Conservation (phyloP, 1,140 invertebrate species). For the Dysdera silvatica region DNA sequence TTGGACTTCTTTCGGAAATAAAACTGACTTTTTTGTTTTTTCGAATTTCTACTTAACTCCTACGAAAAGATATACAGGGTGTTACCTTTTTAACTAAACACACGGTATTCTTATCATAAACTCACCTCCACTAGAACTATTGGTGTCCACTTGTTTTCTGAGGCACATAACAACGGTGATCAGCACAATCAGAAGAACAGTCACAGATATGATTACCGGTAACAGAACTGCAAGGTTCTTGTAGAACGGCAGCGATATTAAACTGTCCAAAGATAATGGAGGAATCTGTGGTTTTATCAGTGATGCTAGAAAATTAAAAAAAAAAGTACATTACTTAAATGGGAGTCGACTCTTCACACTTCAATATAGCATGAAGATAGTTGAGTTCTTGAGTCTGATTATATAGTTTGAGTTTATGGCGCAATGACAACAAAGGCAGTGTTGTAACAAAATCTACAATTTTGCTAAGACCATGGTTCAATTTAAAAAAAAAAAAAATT, state of each 20-base stretch:
- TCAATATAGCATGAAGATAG: too few relatives aligned
- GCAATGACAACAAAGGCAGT: too few relatives aligned
- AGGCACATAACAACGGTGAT: constrained; percentile 28
- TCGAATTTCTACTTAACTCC: too few relatives aligned
- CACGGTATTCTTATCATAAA: not conserved
- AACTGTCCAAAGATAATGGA: not conserved
- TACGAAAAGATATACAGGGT: too few relatives aligned
- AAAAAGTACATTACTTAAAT: not conserved
- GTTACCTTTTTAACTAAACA: not conserved
- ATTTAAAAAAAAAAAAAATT: too few relatives aligned
- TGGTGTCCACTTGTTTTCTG: constrained; percentile 17
- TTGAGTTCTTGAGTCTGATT: too few relatives aligned
- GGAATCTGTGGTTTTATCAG: constrained; percentile 3
- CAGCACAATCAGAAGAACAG: constrained; percentile 28
- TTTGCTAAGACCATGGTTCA: too few relatives aligned
- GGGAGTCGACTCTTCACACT: not conserved
- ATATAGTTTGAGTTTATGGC: too few relatives aligned
- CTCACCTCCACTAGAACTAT: constrained; percentile 21
- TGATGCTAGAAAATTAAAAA: constrained; percentile 2
- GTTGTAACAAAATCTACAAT: too few relatives aligned
- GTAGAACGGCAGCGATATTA: constrained; percentile 17
- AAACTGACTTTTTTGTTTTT: not conserved
- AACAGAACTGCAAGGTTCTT: constrained; percentile 31
- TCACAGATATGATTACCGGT: constrained; percentile 31
- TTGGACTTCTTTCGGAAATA: too few relatives aligned